Conservation (phyloP, 2,888 invertebrate species). For the Zhuqinia jingwanae region DNA sequence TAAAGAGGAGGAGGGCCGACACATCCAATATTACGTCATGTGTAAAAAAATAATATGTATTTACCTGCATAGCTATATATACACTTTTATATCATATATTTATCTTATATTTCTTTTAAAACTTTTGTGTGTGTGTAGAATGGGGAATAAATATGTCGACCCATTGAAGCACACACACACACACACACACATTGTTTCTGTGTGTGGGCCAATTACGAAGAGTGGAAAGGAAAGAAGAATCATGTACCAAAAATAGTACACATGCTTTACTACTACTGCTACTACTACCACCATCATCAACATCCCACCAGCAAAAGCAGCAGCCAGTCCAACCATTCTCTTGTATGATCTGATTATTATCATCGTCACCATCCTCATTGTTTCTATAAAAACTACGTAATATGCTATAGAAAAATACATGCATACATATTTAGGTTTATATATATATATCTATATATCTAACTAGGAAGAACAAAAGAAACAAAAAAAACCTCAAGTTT, state of each 20-base stretch:
- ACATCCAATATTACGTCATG: too few species aligned
- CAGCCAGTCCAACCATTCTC: slow-evolving; percentile 7
- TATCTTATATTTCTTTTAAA: not conserved
- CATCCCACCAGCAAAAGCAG: not conserved
- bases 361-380: not conserved
- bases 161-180: not conserved
- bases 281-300: not conserved
- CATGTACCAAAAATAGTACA: slow-evolving; percentile 9
- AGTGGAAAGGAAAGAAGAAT: too few species aligned
- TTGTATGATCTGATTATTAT: not conserved
- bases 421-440: too few species aligned
- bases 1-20: slow-evolving; percentile 22
- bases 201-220: too few species aligned
- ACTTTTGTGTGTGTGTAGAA: not conserved
- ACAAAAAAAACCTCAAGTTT: not conserved
- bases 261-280: not conserved
- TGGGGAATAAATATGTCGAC: not conserved
- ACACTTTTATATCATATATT: slow-evolving; percentile 17
- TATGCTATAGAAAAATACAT: too few species aligned
- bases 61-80: too few species aligned
- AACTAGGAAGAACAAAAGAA: slow-evolving; percentile 9
- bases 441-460: too few species aligned
- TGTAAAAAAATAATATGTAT: too few species aligned
- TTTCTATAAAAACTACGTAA: too few species aligned
- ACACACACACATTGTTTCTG: not conserved